Evolutionary conservation across 2,888 invertebrate species (phyloP).

Genomic region (Coleophora deauratella): DNA sequence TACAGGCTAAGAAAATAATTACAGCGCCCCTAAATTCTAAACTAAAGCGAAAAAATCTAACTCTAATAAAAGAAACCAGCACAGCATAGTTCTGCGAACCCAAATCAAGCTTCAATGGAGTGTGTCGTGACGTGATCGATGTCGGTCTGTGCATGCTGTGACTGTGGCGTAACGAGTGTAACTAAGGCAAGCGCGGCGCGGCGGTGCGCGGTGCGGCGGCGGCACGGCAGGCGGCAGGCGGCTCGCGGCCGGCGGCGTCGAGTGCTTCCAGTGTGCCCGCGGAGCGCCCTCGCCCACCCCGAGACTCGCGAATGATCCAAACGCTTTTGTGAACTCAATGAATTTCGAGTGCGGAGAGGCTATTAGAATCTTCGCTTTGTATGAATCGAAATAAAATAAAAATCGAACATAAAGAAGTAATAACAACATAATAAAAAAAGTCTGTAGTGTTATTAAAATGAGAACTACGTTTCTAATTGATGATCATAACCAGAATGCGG

Average conservation of each 20-base stretch:
- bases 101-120: constrained; percentile 55
- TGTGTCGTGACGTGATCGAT: constrained; percentile 32
- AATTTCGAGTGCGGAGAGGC: constrained; percentile 62
- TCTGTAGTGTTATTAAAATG: constrained; percentile 73
- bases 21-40: constrained; percentile 36
- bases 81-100: constrained; percentile 46
- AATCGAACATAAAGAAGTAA: constrained; percentile 59
- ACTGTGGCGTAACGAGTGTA: constrained; percentile 22
- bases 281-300: constrained; percentile 12
- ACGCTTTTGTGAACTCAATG: constrained; percentile 53
- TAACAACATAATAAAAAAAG: constrained; percentile 56
- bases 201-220: constrained; percentile 19
- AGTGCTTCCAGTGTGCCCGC: constrained; percentile 62
- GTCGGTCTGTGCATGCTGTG: constrained; percentile 10
- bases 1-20: constrained; percentile 38
- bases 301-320: constrained; percentile 40
- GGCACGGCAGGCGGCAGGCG: constrained; percentile 24
- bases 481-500: constrained; percentile 76
- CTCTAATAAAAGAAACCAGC: constrained; percentile 53
- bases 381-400: constrained; percentile 52
- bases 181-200: constrained; percentile 35
- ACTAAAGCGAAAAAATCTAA: constrained; percentile 46
- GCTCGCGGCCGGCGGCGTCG: constrained; percentile 47
- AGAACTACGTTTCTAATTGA: constrained; percentile 74
- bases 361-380: constrained; percentile 62